Conservation (phyloP, 2,888 invertebrate species). For the Crocallis elinguaria region DNA sequence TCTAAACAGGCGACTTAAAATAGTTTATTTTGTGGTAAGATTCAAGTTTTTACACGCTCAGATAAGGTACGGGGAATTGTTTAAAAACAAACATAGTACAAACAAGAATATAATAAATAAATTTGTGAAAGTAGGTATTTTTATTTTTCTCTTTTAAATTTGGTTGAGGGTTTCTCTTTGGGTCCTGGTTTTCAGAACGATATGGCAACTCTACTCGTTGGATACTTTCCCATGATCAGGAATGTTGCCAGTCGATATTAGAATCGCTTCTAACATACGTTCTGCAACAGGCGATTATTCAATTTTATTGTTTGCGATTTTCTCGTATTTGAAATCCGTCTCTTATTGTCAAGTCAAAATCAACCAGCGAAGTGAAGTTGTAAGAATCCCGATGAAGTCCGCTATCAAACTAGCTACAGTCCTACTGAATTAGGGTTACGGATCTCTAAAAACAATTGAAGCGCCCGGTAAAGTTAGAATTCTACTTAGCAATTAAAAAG, state of each 20-base stretch:
- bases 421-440: slow-evolving; percentile 41
- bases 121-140: no score
- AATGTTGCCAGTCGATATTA: slow-evolving; percentile 57
- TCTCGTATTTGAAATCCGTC: not conserved
- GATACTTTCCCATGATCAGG: slow-evolving; percentile 72
- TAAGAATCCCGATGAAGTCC: slow-evolving; percentile 8
- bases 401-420: slow-evolving; percentile 20
- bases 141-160: no score
- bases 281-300: slow-evolving; percentile 49
- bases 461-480: slow-evolving; percentile 56
- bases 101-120: no score
- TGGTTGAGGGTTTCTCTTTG: no score
- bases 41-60: no score
- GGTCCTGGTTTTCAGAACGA: not conserved
- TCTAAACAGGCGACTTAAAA: no score
- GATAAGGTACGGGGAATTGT: no score
- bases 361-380: slow-evolving; percentile 6
- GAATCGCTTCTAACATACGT: slow-evolving; percentile 44
- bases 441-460: slow-evolving; percentile 57
- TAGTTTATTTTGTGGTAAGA: no score
- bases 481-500: slow-evolving; percentile 73
- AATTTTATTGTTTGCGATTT: slow-evolving; percentile 45
- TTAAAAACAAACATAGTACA: no score
- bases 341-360: not conserved
- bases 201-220: slow-evolving; percentile 1